phyloP scores from a whole-genome alignment of 2,888 invertebrate species.

The Abscondita cerata region DNA sequence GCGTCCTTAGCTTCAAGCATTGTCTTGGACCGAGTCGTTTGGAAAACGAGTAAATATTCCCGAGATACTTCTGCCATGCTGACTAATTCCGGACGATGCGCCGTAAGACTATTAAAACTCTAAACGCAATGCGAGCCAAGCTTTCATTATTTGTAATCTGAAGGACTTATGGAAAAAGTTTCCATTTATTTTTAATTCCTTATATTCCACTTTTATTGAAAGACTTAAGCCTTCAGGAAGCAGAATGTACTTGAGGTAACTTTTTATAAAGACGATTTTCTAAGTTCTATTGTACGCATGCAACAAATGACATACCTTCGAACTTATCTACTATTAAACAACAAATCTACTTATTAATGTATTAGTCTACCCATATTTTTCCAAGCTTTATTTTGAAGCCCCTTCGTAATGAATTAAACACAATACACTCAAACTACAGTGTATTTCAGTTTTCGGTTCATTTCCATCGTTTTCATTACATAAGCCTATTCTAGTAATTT shows the following conservation, averaged over 20 bases:
- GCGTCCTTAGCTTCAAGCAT: slow-evolving; percentile 51
- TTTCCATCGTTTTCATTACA: no score
- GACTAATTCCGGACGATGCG: slow-evolving; percentile 58
- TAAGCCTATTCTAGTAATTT: no score
- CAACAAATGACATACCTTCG: slow-evolving; percentile 5
- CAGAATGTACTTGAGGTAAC: slow-evolving; percentile 32
- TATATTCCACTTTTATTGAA: slow-evolving; percentile 60
- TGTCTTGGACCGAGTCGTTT: slow-evolving; percentile 60
- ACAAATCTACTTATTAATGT: no score
- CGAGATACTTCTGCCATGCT: slow-evolving; percentile 52
- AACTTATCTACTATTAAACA: not conserved
- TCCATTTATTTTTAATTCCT: slow-evolving; percentile 62
- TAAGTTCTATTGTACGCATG: slow-evolving; percentile 9
- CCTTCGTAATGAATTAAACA: no score
- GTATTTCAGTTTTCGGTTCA: no score
- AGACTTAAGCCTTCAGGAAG: slow-evolving; percentile 43
- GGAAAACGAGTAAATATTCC: slow-evolving; percentile 61
- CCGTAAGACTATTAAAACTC: slow-evolving; percentile 61
- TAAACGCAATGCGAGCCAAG: slow-evolving; percentile 58
- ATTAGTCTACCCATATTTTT: no score
- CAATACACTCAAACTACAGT: no score
- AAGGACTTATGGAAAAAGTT: slow-evolving; percentile 61
- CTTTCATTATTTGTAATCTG: slow-evolving; percentile 61
- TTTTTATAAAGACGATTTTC: slow-evolving; percentile 24
- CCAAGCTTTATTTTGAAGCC: no score